phyloP scores from a whole-genome alignment of 2,113 vertebrate genomes.

The Eurypyga helias region DNA sequence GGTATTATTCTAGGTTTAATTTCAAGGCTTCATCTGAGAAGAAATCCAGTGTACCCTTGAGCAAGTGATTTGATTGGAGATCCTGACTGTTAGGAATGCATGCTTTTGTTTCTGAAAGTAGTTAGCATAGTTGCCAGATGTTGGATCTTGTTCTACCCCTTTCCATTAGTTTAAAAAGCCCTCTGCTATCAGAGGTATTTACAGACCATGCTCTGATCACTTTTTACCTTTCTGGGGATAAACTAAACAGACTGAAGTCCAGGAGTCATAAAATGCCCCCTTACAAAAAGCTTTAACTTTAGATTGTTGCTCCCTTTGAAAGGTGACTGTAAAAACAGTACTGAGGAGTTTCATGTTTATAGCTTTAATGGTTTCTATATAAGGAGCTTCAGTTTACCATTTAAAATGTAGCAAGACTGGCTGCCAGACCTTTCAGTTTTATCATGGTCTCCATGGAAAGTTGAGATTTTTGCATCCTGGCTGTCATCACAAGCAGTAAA shows the following conservation, averaged over 20 bases:
- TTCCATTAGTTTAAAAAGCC: slow-evolving; percentile 17
- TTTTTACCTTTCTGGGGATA: slow-evolving; percentile 23
- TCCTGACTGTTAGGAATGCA: background rate
- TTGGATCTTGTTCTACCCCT: background rate
- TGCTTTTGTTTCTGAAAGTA: background rate
- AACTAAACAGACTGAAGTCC: slow-evolving; percentile 15
- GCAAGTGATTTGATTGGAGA: slow-evolving; percentile 21
- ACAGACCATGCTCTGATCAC: background rate
- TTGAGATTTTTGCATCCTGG: slow-evolving; percentile 17
- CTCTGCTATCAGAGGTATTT: slow-evolving; percentile 21
- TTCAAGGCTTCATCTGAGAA: slow-evolving; percentile 33
- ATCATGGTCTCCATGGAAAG: background rate
- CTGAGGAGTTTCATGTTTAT: background rate
- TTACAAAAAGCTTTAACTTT: background rate
- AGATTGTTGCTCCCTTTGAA: slow-evolving; percentile 11
- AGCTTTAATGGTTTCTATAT: slow-evolving; percentile 20
- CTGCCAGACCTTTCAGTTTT: slow-evolving; percentile 23
- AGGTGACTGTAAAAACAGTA: background rate
- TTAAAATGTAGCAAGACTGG: background rate
- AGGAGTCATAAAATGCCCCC: slow-evolving; percentile 5
- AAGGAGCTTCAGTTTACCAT: background rate
- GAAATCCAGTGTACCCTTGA: background rate
- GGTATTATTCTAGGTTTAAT: background rate
- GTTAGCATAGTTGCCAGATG: slow-evolving; percentile 1
- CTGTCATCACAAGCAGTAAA: background rate